phyloP scores from a whole-genome alignment of 2,888 invertebrate species.

The Anagyrus pseudococci region DNA sequence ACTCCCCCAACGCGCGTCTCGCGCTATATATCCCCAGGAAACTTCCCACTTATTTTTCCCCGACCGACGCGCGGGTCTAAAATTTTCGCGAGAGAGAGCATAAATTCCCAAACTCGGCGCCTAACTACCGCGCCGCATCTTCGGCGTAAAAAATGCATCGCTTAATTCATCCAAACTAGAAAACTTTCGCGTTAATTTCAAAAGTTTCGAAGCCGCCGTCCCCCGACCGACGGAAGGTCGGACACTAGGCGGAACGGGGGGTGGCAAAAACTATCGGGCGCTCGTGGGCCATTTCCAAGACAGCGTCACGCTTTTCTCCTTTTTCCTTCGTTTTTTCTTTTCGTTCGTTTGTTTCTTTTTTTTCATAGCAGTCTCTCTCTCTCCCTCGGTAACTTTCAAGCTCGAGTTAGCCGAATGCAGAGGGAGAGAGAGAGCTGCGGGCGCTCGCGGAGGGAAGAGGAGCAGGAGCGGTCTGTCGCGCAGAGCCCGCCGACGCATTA shows the following conservation, averaged over 20 bases:
- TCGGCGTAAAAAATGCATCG: conserved; percentile 32
- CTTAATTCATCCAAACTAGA: conserved; percentile 32
- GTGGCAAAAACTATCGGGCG: conserved; percentile 15
- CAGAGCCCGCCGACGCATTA: conserved; percentile 41
- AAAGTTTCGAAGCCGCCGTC: conserved; percentile 26
- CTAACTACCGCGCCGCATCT: conserved; percentile 13
- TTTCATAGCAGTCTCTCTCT: too few species aligned
- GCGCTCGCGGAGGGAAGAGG: background rate
- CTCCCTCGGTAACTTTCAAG: conserved; percentile 22
- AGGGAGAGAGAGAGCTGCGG: background rate
- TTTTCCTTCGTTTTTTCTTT: too few species aligned
- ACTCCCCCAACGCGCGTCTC: too few species aligned
- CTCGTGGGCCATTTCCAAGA: conserved; percentile 32
- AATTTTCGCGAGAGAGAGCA: conserved; percentile 24
- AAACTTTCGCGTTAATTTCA: conserved; percentile 21
- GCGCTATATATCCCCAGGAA: background rate
- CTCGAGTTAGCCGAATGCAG: conserved; percentile 5
- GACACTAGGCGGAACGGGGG: too few species aligned
- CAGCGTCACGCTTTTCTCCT: conserved; percentile 5
- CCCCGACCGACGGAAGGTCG: too few species aligned
- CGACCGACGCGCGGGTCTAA: background rate
- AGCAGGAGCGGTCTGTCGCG: background rate
- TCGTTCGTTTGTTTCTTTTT: too few species aligned
- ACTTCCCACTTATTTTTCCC: background rate
- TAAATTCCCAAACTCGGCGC: conserved; percentile 12